Evolutionary conservation across 2,113 vertebrate genomes (phyloP).

Genomic region (Canis aureus): DNA sequence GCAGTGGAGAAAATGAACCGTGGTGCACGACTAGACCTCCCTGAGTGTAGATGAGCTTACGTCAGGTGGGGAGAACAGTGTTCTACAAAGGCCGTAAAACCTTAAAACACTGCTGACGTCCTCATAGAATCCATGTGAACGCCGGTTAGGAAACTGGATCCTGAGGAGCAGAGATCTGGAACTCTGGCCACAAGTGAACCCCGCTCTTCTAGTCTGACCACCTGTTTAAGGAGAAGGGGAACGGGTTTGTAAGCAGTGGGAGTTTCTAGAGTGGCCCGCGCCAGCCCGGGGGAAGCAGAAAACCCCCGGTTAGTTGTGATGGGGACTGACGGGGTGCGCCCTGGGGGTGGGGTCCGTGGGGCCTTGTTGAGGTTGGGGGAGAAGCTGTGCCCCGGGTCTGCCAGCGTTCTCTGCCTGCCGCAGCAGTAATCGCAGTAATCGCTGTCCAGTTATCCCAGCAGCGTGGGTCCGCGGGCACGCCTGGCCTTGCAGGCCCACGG

Average conservation of each 20-base stretch:
- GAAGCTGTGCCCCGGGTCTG: accelerated
- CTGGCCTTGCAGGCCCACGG: background rate
- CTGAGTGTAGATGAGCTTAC: too few relatives aligned
- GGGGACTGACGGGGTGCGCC: background rate
- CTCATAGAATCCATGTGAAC: background rate
- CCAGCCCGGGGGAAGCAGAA: background rate
- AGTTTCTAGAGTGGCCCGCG: background rate
- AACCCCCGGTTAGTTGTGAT: accelerated
- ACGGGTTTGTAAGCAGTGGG: accelerated
- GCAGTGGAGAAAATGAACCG: accelerated
- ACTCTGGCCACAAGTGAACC: background rate
- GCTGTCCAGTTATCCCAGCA: accelerated
- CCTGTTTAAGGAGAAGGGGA: accelerated
- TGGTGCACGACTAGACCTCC: accelerated
- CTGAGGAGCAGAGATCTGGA: background rate
- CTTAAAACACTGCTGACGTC: accelerated
- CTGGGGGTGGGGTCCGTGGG: accelerated
- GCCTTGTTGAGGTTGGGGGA: background rate
- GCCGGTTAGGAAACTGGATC: background rate
- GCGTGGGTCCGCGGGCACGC: background rate
- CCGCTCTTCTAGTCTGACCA: background rate
- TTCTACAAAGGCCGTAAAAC: accelerated
- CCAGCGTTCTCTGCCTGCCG: background rate
- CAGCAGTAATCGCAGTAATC: accelerated
- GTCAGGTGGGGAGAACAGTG: accelerated